Evolutionary conservation across 1,140 invertebrate species (phyloP), one percentile per base, ranked within the genome.

Genomic region (Drosophila ananassae): DNA sequence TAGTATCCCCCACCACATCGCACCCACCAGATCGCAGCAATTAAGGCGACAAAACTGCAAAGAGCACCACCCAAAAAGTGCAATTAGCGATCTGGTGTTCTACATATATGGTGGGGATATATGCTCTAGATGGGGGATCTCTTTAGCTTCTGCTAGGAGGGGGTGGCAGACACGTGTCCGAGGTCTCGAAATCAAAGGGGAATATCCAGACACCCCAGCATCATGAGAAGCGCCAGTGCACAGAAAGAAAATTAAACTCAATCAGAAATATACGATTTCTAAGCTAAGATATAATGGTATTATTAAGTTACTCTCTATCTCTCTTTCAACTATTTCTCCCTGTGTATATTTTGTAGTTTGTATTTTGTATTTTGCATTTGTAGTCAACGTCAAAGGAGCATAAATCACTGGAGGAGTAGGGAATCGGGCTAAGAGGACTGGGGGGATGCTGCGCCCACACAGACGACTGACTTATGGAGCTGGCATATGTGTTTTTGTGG

Each of bases 31-130:
- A 61, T 9, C 3, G 25, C 22, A 50, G 84, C 83, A 89, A 89
- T 89, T 89, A 89, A 89, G 79, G 81, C 83, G 73, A 89, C 83
- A 89, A 74, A 89, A 89, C 79, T 89, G 83, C 82, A 89, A 89
- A 89, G 69, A 51, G 76, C 48, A 52, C 58, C 66, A 64, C 60
- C 73, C 79, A 78, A 71, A 67, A 75, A 79, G 80, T 37, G 84
- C 83, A 89, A 89, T 87, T 87, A 87, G 83, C 79, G 79, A 60
- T 69, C 44, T 10, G 25, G 48, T 22, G n/a, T 28, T 28, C 25
- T 34, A 30, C 39, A 22, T 13, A 17, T 17, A 17, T 17, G 44
- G 25, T 21, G 34, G 34, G 10, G 10, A 37, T 37, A 37, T 37
- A 10, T n/a, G 34, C 9, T 10, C 3, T 37, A 47, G 22, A 22